A percentile compares a stretch with the other conserved stretches of the same genome.
Evolutionary conservation across 2,113 vertebrate genomes (phyloP).

Genomic region (Syngnathus scovelli): DNA sequence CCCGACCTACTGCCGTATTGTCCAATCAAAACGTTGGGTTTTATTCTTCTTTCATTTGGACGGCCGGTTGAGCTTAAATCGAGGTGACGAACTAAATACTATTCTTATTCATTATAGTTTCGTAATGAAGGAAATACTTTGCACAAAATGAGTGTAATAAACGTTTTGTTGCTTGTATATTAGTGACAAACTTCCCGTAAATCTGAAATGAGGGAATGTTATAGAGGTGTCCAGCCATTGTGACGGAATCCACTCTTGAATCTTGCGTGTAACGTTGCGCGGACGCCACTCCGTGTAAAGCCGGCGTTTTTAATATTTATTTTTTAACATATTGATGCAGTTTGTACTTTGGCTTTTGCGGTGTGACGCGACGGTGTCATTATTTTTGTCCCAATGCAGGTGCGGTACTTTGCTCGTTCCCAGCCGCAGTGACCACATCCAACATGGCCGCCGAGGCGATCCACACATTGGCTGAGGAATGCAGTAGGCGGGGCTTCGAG

Average conservation of each 20-base stretch:
- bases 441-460: conserved; percentile 57
- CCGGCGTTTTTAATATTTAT: not conserved
- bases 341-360: no score
- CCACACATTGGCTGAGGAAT: conserved; percentile 63
- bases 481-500: conserved; percentile 71
- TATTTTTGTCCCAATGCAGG: not conserved
- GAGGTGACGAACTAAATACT: not conserved
- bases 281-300: not conserved
- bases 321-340: no score
- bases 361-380: no score
- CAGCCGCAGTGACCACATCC: conserved; percentile 36
- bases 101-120: not conserved
- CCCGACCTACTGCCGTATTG: not conserved
- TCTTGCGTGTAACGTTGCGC: not conserved
- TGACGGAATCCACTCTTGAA: conserved; percentile 31
- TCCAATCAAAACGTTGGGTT: conserved; percentile 40
- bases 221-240: conserved; percentile 23
- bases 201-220: not conserved
- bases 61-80: conserved; percentile 6
- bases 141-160: not conserved
- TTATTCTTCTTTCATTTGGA: fast-evolving
- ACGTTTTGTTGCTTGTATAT: not conserved
- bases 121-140: not conserved
- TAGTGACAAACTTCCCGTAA: not conserved
- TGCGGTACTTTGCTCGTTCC: not conserved